A percentile compares a stretch with the other conserved stretches of the same genome.
These are phyloP conservation scores for Cheirogaleus major DNA, from an alignment of 2,797 vertebrate species.

Conservation along the genomic window DNA sequence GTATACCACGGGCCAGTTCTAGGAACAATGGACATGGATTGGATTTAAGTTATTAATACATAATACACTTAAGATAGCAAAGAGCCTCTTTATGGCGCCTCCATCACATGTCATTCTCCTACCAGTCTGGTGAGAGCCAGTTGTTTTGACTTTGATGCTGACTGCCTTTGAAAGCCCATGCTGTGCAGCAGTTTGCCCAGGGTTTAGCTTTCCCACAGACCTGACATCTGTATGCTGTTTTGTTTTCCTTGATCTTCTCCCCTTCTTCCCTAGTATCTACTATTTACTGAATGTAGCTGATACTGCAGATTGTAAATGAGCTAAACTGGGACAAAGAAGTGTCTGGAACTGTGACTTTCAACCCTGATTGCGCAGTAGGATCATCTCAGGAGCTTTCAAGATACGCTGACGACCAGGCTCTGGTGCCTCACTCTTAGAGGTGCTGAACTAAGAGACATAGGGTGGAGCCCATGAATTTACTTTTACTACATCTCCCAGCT, in stretches of 20 bases:
- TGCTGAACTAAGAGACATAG: not conserved
- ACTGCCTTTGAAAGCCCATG: slow-evolving; percentile 26
- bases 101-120: not conserved
- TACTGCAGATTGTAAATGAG: not conserved
- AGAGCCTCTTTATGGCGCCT: not conserved
- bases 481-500: not conserved
- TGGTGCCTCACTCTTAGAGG: not conserved
- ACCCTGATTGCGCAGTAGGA: not conserved
- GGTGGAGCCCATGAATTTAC: not conserved
- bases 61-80: not conserved
- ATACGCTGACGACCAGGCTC: not conserved
- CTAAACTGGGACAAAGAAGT: not conserved
- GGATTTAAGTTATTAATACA: slow-evolving; percentile 27
- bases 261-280: not conserved
- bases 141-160: not conserved
- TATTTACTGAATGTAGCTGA: not conserved
- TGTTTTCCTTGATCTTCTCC: slow-evolving; percentile 33
- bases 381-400: not conserved
- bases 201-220: slow-evolving; percentile 11
- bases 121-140: not conserved
- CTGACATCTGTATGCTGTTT: not conserved
- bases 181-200: not conserved
- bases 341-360: not conserved
- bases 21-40: not conserved
- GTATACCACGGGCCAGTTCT: not conserved